Percentiles rank a stretch among this genome's conserved stretches.
Conservation (phyloP, 2,113 vertebrate genomes). For the Willisornis vidua region DNA sequence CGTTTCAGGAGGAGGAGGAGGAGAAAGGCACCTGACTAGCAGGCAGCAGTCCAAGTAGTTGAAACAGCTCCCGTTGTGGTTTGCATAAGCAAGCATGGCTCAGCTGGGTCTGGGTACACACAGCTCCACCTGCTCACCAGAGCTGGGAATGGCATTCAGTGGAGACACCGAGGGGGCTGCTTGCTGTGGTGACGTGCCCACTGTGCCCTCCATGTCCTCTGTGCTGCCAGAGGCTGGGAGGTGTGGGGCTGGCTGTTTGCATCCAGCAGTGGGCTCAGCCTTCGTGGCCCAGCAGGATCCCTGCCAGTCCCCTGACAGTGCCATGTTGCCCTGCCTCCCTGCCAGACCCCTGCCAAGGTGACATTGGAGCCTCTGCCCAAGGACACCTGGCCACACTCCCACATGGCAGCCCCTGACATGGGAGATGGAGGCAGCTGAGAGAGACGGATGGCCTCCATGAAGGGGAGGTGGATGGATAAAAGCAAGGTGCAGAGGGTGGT, state of each 20-base stretch:
- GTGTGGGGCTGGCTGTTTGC: too few relatives aligned
- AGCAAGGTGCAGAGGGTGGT: background rate
- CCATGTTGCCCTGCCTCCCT: background rate
- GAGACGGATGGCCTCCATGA: background rate
- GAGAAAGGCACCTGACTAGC: constrained; percentile 44
- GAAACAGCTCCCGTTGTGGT: background rate
- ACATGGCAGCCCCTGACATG: background rate
- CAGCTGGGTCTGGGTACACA: background rate
- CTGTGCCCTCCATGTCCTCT: fast-evolving
- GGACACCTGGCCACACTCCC: background rate
- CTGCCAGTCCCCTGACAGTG: fast-evolving
- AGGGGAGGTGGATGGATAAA: background rate
- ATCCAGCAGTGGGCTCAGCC: background rate
- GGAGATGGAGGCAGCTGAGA: background rate
- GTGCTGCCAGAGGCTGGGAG: background rate
- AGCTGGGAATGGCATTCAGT: background rate
- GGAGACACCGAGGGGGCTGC: background rate
- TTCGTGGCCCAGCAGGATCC: fast-evolving
- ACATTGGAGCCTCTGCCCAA: background rate
- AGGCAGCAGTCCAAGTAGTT: constrained; percentile 24
- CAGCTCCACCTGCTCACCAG: background rate
- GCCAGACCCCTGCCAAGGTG: background rate
- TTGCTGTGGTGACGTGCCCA: fast-evolving
- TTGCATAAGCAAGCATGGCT: background rate
- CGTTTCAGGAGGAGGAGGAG: background rate